Conservation (phyloP, 2,888 invertebrate genomes). For the Neoitamus cyanurus region DNA sequence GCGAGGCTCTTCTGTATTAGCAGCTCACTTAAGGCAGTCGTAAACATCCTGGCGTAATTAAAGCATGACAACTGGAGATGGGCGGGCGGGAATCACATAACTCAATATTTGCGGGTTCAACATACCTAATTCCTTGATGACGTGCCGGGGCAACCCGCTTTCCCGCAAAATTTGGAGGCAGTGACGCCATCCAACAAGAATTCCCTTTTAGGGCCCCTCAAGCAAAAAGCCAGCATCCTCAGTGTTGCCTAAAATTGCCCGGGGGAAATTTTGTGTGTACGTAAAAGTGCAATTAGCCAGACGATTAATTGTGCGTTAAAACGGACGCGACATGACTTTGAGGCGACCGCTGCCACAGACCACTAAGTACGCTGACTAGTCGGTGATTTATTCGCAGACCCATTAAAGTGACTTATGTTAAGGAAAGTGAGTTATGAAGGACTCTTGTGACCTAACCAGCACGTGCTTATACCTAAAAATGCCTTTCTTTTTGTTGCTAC, state of each 20-base stretch:
- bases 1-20: constrained; percentile 5
- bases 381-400: constrained; percentile 31
- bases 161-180: background rate
- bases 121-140: background rate
- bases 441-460: background rate
- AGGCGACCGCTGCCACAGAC: background rate
- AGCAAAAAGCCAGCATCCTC: background rate
- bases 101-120: constrained; percentile 36
- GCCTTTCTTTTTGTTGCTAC: background rate
- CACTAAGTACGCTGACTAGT: background rate
- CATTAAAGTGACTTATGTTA: constrained; percentile 16
- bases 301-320: constrained; percentile 37
- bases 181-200: background rate
- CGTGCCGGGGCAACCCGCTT: background rate
- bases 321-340: constrained; percentile 29
- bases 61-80: constrained; percentile 18
- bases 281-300: constrained; percentile 30
- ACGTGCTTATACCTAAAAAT: constrained; percentile 16
- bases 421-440: constrained; percentile 4
- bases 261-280: background rate
- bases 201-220: background rate
- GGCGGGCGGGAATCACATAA: constrained; percentile 16
- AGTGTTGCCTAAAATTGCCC: background rate
- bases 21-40: constrained; percentile 32
- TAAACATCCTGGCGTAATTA: constrained; percentile 28